Evolutionary conservation across 2,113 vertebrate species (phyloP), one percentile per base, ranked within the genome.

Genomic region (Tor tambroides): DNA sequence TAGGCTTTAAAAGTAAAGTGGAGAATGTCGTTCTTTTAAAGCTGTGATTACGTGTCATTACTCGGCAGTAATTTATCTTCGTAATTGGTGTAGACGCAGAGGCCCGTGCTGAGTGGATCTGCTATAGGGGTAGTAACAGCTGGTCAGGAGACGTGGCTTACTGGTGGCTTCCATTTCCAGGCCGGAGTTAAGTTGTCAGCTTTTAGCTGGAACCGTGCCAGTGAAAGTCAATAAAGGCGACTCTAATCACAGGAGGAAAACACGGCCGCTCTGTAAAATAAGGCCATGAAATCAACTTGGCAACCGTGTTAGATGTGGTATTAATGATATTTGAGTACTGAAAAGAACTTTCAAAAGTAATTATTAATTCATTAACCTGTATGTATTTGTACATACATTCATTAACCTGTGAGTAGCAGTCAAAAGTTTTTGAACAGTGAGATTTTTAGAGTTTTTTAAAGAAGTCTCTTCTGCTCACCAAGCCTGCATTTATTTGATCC

Each of bases 31-130:
- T 79, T 87, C 65, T 85, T 81, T 78, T 80, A 69, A 86, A 51
- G 67, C 88, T 72, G 83, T 87, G 82, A 89, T 89, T 91, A 86
- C 49, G 65, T 49, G 65, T 75, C 85, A 87, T 88, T 87, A 89
- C 69, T 51, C 51, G 76, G 82, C 49, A 15, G 51, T 85, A 86
- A 85, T 89, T 90, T 88, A 84, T 90, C 85, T 86, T 86, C 15
- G 63, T 89, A 88, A 87, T 87, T 90, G 86, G 65, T n/a, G 51
- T n/a, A 35, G 76, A 88, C 75, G 49, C 41, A n/a, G 30, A 26
- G 77, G 75, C 43, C 17, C 38, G 7, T 38, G 79, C 74, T 11
- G 83, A 59, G 80, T 32, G 6, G 32, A 86, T 87, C 49, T 84
- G 54, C 65, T 80, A 72, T 46, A n/a, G 9, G 32, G 6, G 38